Percentiles rank a stretch among this genome's conserved stretches.
phyloP scores from a whole-genome alignment of 2,113 vertebrate species.

The Lasiurus borealis region DNA sequence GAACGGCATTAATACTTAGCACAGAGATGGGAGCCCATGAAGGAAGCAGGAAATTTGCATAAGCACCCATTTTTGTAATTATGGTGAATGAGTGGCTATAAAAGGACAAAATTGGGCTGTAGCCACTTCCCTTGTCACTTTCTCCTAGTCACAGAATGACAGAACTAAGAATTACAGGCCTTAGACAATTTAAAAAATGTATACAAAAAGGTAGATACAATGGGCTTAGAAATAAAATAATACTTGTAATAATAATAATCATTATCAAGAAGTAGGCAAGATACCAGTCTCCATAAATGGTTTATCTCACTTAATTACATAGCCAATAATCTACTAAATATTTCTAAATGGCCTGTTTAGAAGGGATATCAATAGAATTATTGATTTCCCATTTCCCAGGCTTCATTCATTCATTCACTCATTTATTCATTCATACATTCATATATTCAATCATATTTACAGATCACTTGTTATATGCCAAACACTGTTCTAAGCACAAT shows the following conservation, averaged over 20 bases:
- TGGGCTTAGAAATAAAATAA: background rate
- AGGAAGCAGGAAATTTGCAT: background rate
- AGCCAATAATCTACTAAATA: background rate
- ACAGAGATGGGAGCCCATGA: background rate
- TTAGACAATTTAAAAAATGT: background rate
- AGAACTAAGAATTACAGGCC: background rate
- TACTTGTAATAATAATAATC: background rate
- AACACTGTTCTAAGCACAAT: background rate
- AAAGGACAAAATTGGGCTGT: background rate
- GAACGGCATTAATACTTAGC: conserved; percentile 53
- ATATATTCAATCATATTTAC: background rate
- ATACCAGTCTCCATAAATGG: too few species aligned
- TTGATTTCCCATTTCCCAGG: background rate
- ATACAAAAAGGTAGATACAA: background rate
- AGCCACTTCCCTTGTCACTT: background rate
- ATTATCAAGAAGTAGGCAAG: background rate
- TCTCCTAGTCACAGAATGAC: background rate
- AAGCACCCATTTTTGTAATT: background rate
- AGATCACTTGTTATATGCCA: background rate
- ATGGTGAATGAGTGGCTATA: background rate
- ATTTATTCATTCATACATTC: background rate
- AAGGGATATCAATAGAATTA: background rate
- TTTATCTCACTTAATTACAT: background rate
- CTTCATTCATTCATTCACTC: background rate
- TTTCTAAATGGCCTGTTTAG: background rate